These are phyloP conservation scores for Sinocyclocheilus grahami DNA, from an alignment of 2,113 vertebrate genomes.

Conservation along the genomic window DNA sequence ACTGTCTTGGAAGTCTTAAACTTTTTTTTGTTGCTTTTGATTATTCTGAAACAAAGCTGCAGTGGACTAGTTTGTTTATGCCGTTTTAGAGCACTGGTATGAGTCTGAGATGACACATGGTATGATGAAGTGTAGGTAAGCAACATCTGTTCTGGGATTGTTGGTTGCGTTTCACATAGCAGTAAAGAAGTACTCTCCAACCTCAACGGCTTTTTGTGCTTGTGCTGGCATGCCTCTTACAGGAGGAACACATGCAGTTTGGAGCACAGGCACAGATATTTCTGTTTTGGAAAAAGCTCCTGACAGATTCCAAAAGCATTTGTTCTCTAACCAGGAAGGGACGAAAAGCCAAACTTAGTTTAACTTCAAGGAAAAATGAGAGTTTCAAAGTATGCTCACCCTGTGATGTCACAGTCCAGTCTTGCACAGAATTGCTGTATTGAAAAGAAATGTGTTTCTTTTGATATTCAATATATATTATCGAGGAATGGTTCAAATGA, in stretches of 20 bases:
- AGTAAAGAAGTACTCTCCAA: background rate
- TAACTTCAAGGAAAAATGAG: background rate
- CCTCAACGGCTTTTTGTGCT: background rate
- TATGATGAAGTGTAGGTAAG: slow-evolving; percentile 24
- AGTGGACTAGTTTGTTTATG: background rate
- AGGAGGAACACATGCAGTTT: background rate
- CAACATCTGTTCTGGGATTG: slow-evolving; percentile 20
- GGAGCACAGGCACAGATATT: background rate
- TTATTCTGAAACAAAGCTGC: slow-evolving; percentile 1
- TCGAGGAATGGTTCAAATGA: background rate
- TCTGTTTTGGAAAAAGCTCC: background rate
- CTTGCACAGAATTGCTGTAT: too few relatives aligned
- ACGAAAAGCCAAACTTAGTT: background rate
- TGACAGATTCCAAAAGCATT: background rate
- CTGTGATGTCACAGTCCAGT: too few relatives aligned
- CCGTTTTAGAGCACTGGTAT: background rate
- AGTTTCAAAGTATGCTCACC: too few relatives aligned
- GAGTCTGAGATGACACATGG: background rate
- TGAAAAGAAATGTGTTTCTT: too few relatives aligned
- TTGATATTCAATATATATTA: too few relatives aligned
- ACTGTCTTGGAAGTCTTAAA: background rate
- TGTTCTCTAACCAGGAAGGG: background rate
- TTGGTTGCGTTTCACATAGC: slow-evolving; percentile 12
- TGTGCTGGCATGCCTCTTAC: slow-evolving; percentile 4
- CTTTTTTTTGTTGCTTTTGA: background rate